Evolutionary conservation across 2,113 vertebrate genomes (phyloP).

Genomic region (Spea multiplicata): DNA sequence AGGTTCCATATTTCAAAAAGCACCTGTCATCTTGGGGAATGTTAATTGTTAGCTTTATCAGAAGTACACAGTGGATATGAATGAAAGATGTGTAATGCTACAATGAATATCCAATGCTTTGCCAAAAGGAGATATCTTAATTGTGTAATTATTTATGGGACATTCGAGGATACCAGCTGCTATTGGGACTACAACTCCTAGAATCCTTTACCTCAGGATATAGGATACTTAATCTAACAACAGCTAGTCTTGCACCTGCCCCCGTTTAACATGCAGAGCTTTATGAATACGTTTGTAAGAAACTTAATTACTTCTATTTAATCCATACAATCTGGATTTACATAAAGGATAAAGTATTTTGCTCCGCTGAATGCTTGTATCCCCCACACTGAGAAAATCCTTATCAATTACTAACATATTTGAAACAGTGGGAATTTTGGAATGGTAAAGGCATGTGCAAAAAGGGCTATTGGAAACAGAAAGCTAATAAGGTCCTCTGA

Average conservation of each 20-base stretch:
- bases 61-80: conserved; percentile 13
- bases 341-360: background rate
- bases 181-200: no score
- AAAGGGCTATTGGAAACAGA: conserved; percentile 26
- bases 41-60: conserved; percentile 21
- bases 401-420: conserved; percentile 19
- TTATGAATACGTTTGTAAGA: no score
- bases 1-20: conserved; percentile 25
- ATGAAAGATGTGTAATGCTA: conserved; percentile 16
- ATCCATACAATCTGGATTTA: background rate
- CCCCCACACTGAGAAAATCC: background rate
- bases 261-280: no score
- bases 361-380: background rate
- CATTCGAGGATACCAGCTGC: no score
- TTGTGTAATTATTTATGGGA: conserved; percentile 20
- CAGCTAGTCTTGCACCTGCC: background rate
- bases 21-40: conserved; percentile 25
- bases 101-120: conserved; percentile 7
- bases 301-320: background rate
- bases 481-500: conserved; percentile 46
- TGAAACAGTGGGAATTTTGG: background rate
- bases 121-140: conserved; percentile 8
- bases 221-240: background rate
- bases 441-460: background rate
- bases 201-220: background rate